phyloP scores from a whole-genome alignment of 1,140 invertebrate species.

The Caenorhabditis brenneri region DNA sequence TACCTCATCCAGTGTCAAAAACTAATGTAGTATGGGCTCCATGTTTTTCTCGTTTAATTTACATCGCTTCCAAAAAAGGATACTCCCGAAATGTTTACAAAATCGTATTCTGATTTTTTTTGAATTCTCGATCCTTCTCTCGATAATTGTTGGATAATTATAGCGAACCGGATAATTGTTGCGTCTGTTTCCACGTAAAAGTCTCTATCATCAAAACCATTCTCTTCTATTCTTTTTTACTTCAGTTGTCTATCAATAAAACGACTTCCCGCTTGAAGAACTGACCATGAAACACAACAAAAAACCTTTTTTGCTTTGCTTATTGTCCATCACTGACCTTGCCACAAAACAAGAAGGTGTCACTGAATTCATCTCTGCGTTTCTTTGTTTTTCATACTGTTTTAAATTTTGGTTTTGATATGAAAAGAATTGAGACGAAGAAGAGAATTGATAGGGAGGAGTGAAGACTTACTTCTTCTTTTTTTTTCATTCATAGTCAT shows the following conservation, averaged over 20 bases:
- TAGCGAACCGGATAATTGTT: slow-evolving; percentile 9
- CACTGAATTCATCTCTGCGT: not conserved
- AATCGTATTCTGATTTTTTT: slow-evolving; percentile 4
- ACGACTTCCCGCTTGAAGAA: not conserved
- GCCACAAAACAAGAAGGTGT: slow-evolving; percentile 12
- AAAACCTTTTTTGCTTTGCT: not conserved
- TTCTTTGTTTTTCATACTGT: not conserved
- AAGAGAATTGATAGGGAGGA: not conserved
- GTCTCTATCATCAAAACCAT: not conserved
- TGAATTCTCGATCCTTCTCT: not conserved
- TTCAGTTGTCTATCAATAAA: not conserved
- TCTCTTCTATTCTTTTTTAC: not conserved
- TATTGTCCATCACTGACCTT: not conserved
- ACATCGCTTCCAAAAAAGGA: too few relatives aligned
- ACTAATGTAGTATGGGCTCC: too few relatives aligned
- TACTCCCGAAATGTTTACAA: not conserved
- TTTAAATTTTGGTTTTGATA: slow-evolving; percentile 14
- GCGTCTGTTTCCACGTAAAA: not conserved
- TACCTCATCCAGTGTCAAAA: too few relatives aligned
- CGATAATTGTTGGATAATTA: not conserved
- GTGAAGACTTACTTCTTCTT: not conserved
- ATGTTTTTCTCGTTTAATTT: too few relatives aligned
- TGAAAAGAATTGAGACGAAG: not conserved
- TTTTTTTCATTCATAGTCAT: not conserved
- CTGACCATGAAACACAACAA: slow-evolving; percentile 34